Base-by-base conservation (phyloP, 2,888 invertebrate species). In the Hetaerina titia region DNA sequence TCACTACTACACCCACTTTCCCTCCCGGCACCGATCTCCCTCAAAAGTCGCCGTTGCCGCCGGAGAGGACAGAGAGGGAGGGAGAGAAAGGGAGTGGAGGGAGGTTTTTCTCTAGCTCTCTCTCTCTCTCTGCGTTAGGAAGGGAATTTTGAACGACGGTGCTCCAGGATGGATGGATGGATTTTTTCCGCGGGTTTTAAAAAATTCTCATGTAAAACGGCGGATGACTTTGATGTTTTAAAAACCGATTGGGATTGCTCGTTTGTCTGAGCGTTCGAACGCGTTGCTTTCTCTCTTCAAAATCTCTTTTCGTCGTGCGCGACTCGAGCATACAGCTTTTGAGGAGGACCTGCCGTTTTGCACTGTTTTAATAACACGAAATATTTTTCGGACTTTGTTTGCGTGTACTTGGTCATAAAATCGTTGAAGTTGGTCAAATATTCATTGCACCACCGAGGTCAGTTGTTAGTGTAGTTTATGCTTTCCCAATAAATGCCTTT, bases 171-270 rank as follows among this genome's bases (percentile, higher is more conserved):
- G 25, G 31, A 31, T 81, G 31, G 25, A 81, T 69, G 13, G 13
- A 31, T 31, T 81, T 81, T 81, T 31, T 19, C 31, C 31, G 81
- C 31, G 81, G 31, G 81, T 11, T 81, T 81, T n/a, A 22, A 81
- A 81, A 81, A 69, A 15, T 31, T 31, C 31, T 31, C 25, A 2
- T 31, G 81, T 13, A 31, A 81, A 81, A 81, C 81, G 81, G 81
- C 25, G 81, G 81, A 25, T 22, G 81, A 81, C 81, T 81, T 81
- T 81, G 81, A 81, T 81, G 81, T 81, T 81, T n/a, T 81, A 31
- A 81, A 81, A 81, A 81, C 81, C 81, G 81, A 81, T 81, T 31
- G 31, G 81, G 81, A 81, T 81, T 81, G 81, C 81, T 81, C 81
- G 81, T 81, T 81, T 81, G 81, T 81, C 81, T 25, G 81, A 81